Conservation (phyloP, 2,113 vertebrate genomes). For the Rhynchopsitta pachyrhyncha region DNA sequence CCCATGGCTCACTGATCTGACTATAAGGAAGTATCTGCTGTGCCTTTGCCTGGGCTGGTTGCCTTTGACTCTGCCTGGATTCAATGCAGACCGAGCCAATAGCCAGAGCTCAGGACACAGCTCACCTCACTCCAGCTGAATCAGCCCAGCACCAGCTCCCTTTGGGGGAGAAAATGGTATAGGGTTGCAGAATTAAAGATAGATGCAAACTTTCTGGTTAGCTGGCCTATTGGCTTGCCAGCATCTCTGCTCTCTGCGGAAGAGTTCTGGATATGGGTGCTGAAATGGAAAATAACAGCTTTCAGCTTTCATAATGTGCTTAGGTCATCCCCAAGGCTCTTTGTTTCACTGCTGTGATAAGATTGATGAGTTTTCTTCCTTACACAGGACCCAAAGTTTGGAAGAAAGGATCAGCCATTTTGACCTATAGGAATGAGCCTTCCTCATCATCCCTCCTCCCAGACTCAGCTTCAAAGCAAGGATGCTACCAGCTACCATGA, state of each 20-base stretch:
- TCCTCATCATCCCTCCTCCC: not conserved
- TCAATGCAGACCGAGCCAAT: not conserved
- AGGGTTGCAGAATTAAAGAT: not conserved
- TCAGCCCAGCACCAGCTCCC: not conserved
- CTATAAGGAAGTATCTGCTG: not conserved
- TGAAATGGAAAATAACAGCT: not conserved
- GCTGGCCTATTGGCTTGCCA: not conserved
- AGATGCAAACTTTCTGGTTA: not conserved
- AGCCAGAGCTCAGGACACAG: not conserved
- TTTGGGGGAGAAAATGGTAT: not conserved
- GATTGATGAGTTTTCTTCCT: not conserved
- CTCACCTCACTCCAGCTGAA: not conserved
- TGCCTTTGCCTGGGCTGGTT: not conserved
- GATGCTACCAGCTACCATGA: not conserved
- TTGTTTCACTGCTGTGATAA: not conserved
- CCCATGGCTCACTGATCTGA: not conserved
- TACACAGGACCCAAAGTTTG: not conserved
- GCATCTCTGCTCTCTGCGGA: not conserved
- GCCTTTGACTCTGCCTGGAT: not conserved
- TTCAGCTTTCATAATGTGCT: not conserved
- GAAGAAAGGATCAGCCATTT: not conserved
- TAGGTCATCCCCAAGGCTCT: not conserved
- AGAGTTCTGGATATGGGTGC: not conserved
- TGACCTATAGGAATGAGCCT: not conserved
- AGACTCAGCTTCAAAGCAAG: not conserved